These are phyloP conservation scores for Dicrostonyx torquatus DNA, from an alignment of 2,797 vertebrate genomes.

Conservation along the genomic window DNA sequence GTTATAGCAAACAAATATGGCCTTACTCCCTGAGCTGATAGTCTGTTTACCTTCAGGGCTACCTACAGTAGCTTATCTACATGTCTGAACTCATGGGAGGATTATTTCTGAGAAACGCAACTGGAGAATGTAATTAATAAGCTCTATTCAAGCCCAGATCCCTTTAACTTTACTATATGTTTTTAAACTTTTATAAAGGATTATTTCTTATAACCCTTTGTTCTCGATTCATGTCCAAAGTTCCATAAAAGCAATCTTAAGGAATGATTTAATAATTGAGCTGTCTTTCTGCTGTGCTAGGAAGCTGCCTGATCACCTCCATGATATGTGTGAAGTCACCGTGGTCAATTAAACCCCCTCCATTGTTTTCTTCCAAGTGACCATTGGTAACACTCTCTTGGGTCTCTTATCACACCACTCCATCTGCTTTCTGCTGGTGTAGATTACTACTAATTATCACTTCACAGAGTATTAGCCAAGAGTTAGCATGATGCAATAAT, in stretches of 20 bases:
- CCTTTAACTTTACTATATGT: constrained; percentile 55
- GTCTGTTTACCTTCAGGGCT: background rate
- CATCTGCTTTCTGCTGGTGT: constrained; percentile 76
- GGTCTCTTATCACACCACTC: constrained; percentile 75
- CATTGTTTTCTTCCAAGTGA: constrained; percentile 79
- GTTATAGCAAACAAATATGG: background rate
- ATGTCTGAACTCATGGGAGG: constrained; percentile 25
- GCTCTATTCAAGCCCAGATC: constrained; percentile 60
- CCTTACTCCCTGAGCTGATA: background rate
- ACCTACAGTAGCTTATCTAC: background rate
- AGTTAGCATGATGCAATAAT: constrained; percentile 81
- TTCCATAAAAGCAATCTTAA: constrained; percentile 76
- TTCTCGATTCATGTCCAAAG: constrained; percentile 77
- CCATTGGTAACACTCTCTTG: constrained; percentile 76
- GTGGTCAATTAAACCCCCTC: constrained; percentile 81
- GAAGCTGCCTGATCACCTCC: constrained; percentile 81
- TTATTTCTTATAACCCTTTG: constrained; percentile 80
- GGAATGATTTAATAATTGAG: constrained; percentile 79
- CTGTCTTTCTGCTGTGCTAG: constrained; percentile 75
- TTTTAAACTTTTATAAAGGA: constrained; percentile 79
- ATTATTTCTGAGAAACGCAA: constrained; percentile 53
- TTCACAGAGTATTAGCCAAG: constrained; percentile 84
- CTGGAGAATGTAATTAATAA: constrained; percentile 63
- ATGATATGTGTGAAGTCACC: constrained; percentile 82
- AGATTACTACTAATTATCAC: constrained; percentile 85